A percentile compares a stretch with the other conserved stretches of the same genome.
Conservation (phyloP, 2,113 vertebrate genomes). For the Trinectes maculatus region DNA sequence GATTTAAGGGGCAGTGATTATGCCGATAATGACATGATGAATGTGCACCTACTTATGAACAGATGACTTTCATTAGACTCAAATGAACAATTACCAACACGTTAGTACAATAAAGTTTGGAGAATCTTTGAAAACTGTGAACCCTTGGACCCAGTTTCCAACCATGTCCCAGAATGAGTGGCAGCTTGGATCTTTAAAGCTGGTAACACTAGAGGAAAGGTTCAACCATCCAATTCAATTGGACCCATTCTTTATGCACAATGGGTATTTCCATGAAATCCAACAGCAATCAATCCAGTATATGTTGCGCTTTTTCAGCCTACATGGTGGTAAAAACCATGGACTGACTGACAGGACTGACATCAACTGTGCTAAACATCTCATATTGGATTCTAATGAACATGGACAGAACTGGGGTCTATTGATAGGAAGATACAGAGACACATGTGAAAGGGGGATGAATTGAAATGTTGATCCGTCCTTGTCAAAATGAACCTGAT, state of each 20-base stretch:
- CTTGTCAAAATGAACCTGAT: slow-evolving; percentile 3
- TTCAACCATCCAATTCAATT: not conserved
- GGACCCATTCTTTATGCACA: not conserved
- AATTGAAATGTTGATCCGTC: not conserved
- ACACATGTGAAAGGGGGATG: not conserved
- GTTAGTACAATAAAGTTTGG: too few relatives aligned
- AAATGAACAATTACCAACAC: too few relatives aligned
- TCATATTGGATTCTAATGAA: not conserved
- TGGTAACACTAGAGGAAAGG: too few relatives aligned
- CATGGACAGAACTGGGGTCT: not conserved
- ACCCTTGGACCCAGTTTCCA: too few relatives aligned
- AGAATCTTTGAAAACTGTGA: too few relatives aligned
- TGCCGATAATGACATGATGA: too few relatives aligned
- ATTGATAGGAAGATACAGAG: not conserved
- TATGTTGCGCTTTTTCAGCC: not conserved
- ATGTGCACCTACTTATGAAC: too few relatives aligned
- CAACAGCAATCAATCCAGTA: not conserved
- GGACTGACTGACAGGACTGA: not conserved
- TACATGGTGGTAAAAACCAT: too few relatives aligned
- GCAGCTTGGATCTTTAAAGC: too few relatives aligned
- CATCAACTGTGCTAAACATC: not conserved
- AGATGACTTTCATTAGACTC: too few relatives aligned
- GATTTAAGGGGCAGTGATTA: too few relatives aligned
- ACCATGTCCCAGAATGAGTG: too few relatives aligned
- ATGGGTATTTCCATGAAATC: not conserved